These are phyloP conservation scores for Campaea margaritaria DNA, from an alignment of 2,888 invertebrate species.

Conservation along the genomic window DNA sequence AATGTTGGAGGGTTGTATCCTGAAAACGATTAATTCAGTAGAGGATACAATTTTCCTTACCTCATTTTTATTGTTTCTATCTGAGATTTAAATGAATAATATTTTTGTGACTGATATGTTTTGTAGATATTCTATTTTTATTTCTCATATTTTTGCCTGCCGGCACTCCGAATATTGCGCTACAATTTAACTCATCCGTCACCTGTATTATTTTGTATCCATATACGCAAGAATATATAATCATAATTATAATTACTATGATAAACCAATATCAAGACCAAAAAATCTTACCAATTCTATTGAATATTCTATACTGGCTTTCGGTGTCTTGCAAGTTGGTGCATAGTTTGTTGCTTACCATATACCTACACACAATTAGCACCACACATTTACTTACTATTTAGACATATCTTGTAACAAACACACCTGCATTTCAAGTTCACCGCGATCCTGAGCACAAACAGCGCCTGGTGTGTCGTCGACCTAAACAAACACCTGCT, in stretches of 20 bases:
- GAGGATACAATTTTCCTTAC: too few relatives aligned
- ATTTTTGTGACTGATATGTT: too few relatives aligned
- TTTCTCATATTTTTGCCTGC: too few relatives aligned
- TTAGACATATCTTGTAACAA: slow-evolving; percentile 25
- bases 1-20: background rate
- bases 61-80: background rate
- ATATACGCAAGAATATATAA: too few relatives aligned
- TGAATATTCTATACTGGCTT: background rate
- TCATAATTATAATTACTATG: too few relatives aligned
- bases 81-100: too few relatives aligned
- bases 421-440: slow-evolving; percentile 44
- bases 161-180: too few relatives aligned
- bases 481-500: slow-evolving; percentile 41
- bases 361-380: slow-evolving; percentile 3
- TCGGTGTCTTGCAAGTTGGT: background rate
- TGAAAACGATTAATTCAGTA: background rate
- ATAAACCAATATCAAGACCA: too few relatives aligned
- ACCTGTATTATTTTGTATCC: too few relatives aligned
- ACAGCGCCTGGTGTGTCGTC: slow-evolving; percentile 31
- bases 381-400: slow-evolving; percentile 21
- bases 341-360: background rate
- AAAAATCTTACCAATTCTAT: too few relatives aligned
- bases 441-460: slow-evolving; percentile 36
- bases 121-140: too few relatives aligned
- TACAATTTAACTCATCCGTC: too few relatives aligned